A percentile compares a stretch with the other conserved stretches of the same genome.
These are phyloP conservation scores for Ancistrus triradiatus DNA, from an alignment of 2,113 vertebrate genomes.

Conservation along the genomic window DNA sequence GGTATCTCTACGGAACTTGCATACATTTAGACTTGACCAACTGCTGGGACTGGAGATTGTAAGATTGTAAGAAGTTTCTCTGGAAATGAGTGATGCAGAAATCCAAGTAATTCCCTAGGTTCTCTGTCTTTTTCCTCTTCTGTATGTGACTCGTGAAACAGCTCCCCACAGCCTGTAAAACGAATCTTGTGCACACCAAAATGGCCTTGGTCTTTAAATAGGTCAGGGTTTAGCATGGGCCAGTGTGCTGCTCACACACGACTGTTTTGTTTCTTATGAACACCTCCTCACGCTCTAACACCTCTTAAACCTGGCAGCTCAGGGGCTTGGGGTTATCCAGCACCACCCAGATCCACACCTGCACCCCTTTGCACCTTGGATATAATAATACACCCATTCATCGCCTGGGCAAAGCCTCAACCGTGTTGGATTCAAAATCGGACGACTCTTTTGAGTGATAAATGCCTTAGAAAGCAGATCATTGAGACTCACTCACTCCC, in stretches of 20 bases:
- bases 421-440: conserved; percentile 52
- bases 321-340: conserved; percentile 49
- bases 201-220: conserved; percentile 5
- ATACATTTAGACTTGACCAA: too few relatives aligned
- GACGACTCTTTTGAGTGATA: too few relatives aligned
- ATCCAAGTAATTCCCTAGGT: too few relatives aligned
- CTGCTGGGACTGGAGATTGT: too few relatives aligned
- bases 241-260: conserved; percentile 14
- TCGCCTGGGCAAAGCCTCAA: conserved; percentile 42
- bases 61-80: too few relatives aligned
- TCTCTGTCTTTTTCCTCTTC: too few relatives aligned
- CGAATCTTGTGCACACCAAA: conserved; percentile 6
- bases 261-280: conserved; percentile 56
- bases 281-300: conserved; percentile 56
- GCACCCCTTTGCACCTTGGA: conserved; percentile 22
- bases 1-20: too few relatives aligned
- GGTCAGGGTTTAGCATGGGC: conserved; percentile 17
- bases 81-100: too few relatives aligned
- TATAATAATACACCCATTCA: conserved; percentile 66
- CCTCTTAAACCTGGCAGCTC: conserved; percentile 55
- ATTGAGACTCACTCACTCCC: too few relatives aligned
- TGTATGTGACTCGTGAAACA: neutral
- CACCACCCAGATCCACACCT: conserved; percentile 31
- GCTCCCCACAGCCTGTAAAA: neutral
- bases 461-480: conserved; percentile 30